These are phyloP conservation scores for Nemoura dubitans DNA, from an alignment of 2,888 invertebrate species.

Conservation along the genomic window DNA sequence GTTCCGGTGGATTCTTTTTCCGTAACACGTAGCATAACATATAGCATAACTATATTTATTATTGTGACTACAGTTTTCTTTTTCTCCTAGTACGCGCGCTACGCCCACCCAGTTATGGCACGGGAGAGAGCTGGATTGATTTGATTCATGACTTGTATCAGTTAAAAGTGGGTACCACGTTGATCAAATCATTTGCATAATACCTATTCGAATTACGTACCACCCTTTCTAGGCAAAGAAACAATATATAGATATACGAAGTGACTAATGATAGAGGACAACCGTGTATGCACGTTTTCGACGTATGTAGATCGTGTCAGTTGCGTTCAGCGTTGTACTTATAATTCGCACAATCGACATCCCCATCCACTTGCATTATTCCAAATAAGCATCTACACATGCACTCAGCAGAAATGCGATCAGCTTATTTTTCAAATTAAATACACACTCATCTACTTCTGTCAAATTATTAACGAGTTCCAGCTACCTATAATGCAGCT, in stretches of 20 bases:
- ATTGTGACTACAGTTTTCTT: background rate
- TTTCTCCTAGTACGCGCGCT: background rate
- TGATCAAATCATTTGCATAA: background rate
- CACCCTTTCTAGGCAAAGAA: background rate
- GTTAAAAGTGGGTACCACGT: background rate
- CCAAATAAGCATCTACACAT: background rate
- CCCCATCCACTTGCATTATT: background rate
- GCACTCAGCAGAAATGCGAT: background rate
- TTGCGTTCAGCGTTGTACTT: background rate
- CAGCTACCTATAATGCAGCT: no score
- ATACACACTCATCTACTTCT: background rate
- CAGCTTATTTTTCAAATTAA: no score
- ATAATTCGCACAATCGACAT: background rate
- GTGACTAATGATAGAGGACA: background rate
- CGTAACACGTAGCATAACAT: background rate
- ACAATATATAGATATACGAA: background rate
- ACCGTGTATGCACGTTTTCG: background rate
- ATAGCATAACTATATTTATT: background rate
- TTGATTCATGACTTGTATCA: background rate
- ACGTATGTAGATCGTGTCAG: background rate
- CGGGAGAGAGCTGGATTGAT: slow-evolving; percentile 2
- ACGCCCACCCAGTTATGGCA: background rate
- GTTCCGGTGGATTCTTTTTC: background rate
- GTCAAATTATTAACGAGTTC: background rate
- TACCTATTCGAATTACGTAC: background rate